Evolutionary conservation across 2,113 vertebrate genomes (phyloP), one percentile per base, ranked within the genome.

Genomic region (Blennius ocellaris): DNA sequence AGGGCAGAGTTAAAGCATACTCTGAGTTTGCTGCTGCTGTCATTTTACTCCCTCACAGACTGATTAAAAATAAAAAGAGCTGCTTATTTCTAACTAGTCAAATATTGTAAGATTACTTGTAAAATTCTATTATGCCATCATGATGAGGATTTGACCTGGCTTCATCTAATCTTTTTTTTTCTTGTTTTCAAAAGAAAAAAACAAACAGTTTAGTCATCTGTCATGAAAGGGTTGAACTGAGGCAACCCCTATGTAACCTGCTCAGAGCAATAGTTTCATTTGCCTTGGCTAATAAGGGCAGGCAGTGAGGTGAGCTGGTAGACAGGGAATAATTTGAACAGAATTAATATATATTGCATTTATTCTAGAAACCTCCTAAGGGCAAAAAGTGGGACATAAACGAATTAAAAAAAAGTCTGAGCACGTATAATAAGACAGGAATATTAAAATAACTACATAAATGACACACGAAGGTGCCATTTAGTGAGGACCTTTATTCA

Each of bases 271-370:
- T 75, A 60, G 74, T 76, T 87, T 71, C 64, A 79, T 85, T 88
- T 88, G 53, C 81, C 51, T 62, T 69, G 48, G 81, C 65, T 93
- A 88, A 90, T 90, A 90, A 89, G 87, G 88, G 69, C 84, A 92
- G 82, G 80, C 71, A 54, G 74, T 74, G 75, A 89, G 83, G 75
- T 85, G 69, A 85, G 61, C 82, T 73, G 54, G 78, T 78, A 81
- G 81, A 89, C 69, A 59, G 80, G 57, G 70, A 87, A 87, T 87
- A 43, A 89, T 88, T 89, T 78, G 50, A 74, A 80, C 54, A 65
- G 75, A 83, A 87, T 82, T 81, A 68, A 89, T 82, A 83, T 86
- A 83, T 72, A 86, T 73, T 78, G 56, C 68, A 80, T 87, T 85
- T 87, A 84, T 85, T 81, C 73, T 50, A 68, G 55, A 76, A 82